Base-by-base conservation (phyloP, 2,888 invertebrate genomes). In the Calliopum simillimum region DNA sequence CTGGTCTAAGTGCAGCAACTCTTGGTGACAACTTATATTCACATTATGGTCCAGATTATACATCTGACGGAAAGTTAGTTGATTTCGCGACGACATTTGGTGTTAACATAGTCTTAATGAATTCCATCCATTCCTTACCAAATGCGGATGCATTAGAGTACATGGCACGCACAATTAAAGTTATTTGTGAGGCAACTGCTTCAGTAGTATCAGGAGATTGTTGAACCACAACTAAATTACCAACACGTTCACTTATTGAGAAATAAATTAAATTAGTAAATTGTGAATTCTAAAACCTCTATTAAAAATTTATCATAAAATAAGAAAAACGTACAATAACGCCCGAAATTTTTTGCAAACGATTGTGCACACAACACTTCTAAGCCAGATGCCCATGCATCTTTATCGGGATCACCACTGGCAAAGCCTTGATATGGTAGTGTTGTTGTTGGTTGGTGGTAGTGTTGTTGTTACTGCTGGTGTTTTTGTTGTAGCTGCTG, bases 321-420 rank as follows among this genome's bases (percentile, higher is more conserved):
- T 46, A 44, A 3, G 16, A 16, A 19, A 56, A 70, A 87, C 91
- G 91, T 84, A 95, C 97, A 98, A 88, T 99, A 99, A 4, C 99
- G 89, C 14, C 99, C 99, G 87, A 99, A 99, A 88, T 99, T 99
- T 88, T 99, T 99, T 68, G 99, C 98, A 88, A 97, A 99, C 13
- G 97, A 98, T 87, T 99, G 99, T 2, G 98, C 93, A 82, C 94
- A 93, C 75, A 99, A 88, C 65, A 98, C 88, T 87, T 99, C 99
- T 85, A 98, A 93, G 51, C 97, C 97, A 69, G 97, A 94, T 41
- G 97, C 92, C 91, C 92, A 94, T 58, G 97, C 97, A 89, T 99
- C 99, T 72, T 90, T 89, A 80, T 95, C 96, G 44, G 98, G 89
- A 88, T 98, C 93, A 1, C 99, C 99, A 44, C 96, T 94, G 6